Conservation (phyloP, 2,797 vertebrate genomes). For the Sternarchorhynchus goeldii region DNA sequence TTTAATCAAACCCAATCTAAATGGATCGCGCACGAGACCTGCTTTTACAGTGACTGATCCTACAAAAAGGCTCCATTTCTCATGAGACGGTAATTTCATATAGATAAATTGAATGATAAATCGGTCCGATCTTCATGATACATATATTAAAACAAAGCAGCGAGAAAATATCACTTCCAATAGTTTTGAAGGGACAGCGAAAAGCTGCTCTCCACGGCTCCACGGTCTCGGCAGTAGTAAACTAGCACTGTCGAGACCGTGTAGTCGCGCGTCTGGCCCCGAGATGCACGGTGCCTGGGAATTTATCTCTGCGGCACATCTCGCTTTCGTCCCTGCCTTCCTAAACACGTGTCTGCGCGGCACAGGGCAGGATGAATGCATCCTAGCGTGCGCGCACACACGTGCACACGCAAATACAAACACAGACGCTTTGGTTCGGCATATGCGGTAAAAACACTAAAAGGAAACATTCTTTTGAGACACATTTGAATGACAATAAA, state of each 20-base stretch:
- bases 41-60: constrained; percentile 27
- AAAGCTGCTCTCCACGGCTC: too few relatives aligned
- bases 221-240: too few relatives aligned
- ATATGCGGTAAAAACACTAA: too few relatives aligned
- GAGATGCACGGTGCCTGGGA: constrained; percentile 31
- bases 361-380: constrained; percentile 3
- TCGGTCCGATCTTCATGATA: constrained; percentile 35
- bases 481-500: too few relatives aligned
- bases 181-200: constrained; percentile 25
- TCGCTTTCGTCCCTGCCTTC: constrained; percentile 51
- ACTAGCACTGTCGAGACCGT: too few relatives aligned
- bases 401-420: too few relatives aligned
- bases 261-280: constrained; percentile 22
- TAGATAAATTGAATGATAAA: constrained; percentile 46
- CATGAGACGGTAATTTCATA: constrained; percentile 48
- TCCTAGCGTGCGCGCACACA: not conserved
- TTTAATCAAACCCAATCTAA: constrained; percentile 39
- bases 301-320: constrained; percentile 51
- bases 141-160: constrained; percentile 43
- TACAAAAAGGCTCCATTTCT: constrained; percentile 5
- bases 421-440: too few relatives aligned
- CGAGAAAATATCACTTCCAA: constrained; percentile 21
- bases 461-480: too few relatives aligned
- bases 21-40: constrained; percentile 25
- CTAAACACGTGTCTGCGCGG: constrained; percentile 44